Evolutionary conservation across 2,113 vertebrate genomes (phyloP).

Genomic region (Percina caprodes): DNA sequence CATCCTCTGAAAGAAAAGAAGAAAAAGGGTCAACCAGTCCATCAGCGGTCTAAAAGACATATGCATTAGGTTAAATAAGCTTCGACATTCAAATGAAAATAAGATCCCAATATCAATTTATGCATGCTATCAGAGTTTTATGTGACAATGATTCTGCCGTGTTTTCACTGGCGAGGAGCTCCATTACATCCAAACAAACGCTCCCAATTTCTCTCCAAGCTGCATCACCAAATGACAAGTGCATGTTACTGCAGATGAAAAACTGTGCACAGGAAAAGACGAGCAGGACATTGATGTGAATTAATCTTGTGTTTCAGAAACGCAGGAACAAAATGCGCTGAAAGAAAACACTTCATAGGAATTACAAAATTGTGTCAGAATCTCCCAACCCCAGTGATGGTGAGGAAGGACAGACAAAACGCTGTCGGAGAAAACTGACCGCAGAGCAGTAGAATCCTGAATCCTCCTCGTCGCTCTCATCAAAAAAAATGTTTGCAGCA

Average conservation of each 20-base stretch:
- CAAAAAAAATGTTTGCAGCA: neutral
- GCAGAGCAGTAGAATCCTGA: neutral
- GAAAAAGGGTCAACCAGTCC: neutral
- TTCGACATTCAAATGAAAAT: neutral
- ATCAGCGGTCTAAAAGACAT: neutral
- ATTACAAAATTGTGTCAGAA: neutral
- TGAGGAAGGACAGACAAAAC: neutral
- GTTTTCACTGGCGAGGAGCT: neutral
- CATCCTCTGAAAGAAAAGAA: conserved; percentile 76
- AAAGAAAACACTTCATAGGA: neutral
- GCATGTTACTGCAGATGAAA: neutral
- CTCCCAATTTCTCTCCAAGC: neutral
- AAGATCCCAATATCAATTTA: neutral
- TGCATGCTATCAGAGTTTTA: neutral
- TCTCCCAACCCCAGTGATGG: neutral
- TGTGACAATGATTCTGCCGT: neutral
- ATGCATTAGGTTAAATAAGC: neutral
- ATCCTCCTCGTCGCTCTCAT: neutral
- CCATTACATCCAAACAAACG: neutral
- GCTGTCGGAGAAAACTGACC: neutral
- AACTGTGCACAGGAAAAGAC: neutral
- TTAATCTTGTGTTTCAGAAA: neutral
- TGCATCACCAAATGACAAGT: neutral
- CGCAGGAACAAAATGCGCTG: neutral
- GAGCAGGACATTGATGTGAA: neutral